Conservation (phyloP, 2,797 vertebrate species). For the Xenentodon cancila region DNA sequence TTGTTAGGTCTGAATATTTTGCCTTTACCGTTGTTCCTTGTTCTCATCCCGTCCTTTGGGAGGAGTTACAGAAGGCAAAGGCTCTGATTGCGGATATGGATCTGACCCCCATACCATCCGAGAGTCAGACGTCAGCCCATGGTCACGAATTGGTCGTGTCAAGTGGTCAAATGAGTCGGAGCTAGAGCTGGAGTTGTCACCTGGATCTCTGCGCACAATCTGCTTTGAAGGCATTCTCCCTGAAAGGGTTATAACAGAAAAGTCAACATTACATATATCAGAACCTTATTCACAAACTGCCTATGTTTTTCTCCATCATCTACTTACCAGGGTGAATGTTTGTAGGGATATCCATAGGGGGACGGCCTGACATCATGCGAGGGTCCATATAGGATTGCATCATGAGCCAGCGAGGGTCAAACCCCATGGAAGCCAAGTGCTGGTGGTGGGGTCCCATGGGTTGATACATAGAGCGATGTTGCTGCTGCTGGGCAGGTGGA, state of each 20-base stretch:
- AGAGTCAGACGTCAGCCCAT: constrained; percentile 88
- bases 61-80: constrained; percentile 83
- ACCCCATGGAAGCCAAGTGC: constrained; percentile 96
- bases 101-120: constrained; percentile 95
- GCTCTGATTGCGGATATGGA: constrained; percentile 88
- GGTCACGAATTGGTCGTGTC: constrained; percentile 90
- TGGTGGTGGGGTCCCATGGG: constrained; percentile 93
- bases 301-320: background rate
- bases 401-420: constrained; percentile 99
- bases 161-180: constrained; percentile 96
- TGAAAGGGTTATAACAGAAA: constrained; percentile 55
- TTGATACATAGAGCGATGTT: constrained; percentile 95
- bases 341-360: constrained; percentile 91
- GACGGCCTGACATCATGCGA: constrained; percentile 94
- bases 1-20: background rate
- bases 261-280: background rate
- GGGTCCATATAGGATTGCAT: constrained; percentile 99
- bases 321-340: constrained; percentile 90
- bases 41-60: constrained; percentile 89
- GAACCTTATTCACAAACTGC: background rate
- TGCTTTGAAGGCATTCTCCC: constrained; percentile 96
- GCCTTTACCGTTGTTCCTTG: constrained; percentile 78
- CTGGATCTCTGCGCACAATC: constrained; percentile 92
- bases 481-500: constrained; percentile 79
- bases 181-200: constrained; percentile 88